Evolutionary conservation across 2,888 invertebrate genomes (phyloP).

Genomic region (Archaeoteleia sp.): DNA sequence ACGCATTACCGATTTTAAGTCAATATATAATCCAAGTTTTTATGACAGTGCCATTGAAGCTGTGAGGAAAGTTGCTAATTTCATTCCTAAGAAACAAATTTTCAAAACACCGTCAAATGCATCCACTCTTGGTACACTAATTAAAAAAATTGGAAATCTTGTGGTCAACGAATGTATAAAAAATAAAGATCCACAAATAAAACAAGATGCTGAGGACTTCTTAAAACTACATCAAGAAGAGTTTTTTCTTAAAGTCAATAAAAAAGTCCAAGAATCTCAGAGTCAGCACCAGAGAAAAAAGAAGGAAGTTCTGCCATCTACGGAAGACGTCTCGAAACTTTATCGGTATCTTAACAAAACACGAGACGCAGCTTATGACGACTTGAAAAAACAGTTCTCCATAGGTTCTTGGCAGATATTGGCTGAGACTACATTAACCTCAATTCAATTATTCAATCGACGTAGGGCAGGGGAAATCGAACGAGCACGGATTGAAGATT

Average conservation of each 20-base stretch:
- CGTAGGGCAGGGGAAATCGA: constrained; percentile 53
- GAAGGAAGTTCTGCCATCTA: constrained; percentile 24
- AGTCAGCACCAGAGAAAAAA: constrained; percentile 14
- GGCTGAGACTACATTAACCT: constrained; percentile 14
- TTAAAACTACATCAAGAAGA: constrained; percentile 42
- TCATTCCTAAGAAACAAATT: constrained; percentile 16
- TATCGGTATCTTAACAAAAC: constrained; percentile 16
- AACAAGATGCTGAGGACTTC: constrained; percentile 35
- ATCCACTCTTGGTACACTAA: constrained; percentile 32
- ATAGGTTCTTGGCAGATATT: constrained; percentile 18
- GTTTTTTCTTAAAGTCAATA: constrained; percentile 13
- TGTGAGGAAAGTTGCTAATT: constrained; percentile 37
- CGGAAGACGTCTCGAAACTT: constrained; percentile 32
- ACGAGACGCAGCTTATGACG: constrained; percentile 2
- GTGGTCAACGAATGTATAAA: constrained; percentile 39
- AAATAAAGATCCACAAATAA: constrained; percentile 25
- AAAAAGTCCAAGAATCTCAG: constrained; percentile 40
- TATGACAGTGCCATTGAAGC: constrained; percentile 31
- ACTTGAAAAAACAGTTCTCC: constrained; percentile 22
- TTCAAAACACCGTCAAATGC: constrained; percentile 39
- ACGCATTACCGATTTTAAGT: constrained; percentile 27
- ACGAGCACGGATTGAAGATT: constrained; percentile 36
- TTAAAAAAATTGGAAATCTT: constrained; percentile 41
- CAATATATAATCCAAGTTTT: constrained; percentile 29
- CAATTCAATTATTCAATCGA: constrained; percentile 52